These are phyloP conservation scores for Zygaena filipendulae DNA, from an alignment of 2,888 invertebrate genomes.

Conservation along the genomic window DNA sequence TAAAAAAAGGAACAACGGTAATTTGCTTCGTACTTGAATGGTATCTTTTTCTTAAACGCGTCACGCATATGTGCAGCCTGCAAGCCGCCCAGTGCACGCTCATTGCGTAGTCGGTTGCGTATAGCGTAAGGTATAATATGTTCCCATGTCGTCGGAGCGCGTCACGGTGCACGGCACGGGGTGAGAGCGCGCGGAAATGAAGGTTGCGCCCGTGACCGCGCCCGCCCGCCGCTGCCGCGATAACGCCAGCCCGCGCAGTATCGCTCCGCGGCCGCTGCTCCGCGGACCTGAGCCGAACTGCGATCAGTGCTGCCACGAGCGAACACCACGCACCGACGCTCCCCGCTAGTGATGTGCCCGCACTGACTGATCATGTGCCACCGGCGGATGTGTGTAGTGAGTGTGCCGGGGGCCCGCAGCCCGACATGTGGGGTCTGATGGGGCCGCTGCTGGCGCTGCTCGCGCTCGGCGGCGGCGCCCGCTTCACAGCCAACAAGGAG, in stretches of 20 bases:
- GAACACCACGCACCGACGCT: slow-evolving; percentile 17
- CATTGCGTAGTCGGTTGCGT: slow-evolving; percentile 31
- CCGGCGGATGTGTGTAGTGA: slow-evolving; percentile 46
- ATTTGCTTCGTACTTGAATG: too few species aligned
- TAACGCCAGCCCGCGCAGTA: slow-evolving; percentile 39
- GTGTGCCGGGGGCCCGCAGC: slow-evolving; percentile 41
- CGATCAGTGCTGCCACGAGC: slow-evolving; percentile 16
- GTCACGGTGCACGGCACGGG: slow-evolving; percentile 35
- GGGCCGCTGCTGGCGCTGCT: slow-evolving; percentile 42
- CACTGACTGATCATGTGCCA: slow-evolving; percentile 46
- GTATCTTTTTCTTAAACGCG: too few species aligned
- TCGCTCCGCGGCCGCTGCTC: slow-evolving; percentile 50
- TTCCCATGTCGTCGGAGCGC: neutral
- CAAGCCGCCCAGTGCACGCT: too few species aligned
- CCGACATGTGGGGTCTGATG: slow-evolving; percentile 49
- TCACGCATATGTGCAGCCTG: too few species aligned
- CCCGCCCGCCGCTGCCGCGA: slow-evolving; percentile 39
- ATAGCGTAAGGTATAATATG: slow-evolving; percentile 28
- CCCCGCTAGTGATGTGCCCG: slow-evolving; percentile 43
- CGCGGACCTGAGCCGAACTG: slow-evolving; percentile 39
- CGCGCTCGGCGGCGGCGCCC: slow-evolving; percentile 43
- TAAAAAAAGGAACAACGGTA: too few species aligned
- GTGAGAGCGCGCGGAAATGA: slow-evolving; percentile 53
- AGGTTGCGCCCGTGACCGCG: slow-evolving; percentile 66
- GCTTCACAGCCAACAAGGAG: slow-evolving; percentile 49